Evolutionary conservation across 2,888 invertebrate species (phyloP).

Genomic region (Cerastis leucographa): DNA sequence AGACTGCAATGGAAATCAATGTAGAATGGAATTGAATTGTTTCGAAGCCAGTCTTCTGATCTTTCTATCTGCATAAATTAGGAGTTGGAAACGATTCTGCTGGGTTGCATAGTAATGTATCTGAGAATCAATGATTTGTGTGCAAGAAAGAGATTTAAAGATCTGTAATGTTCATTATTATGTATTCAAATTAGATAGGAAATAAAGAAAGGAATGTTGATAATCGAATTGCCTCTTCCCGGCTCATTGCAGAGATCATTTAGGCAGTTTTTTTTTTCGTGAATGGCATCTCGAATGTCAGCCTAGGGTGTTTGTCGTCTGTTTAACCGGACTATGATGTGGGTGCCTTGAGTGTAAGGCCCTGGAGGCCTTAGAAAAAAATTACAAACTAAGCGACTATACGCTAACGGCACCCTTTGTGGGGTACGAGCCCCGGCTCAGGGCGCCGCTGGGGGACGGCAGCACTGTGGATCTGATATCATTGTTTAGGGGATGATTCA

Average conservation of each 20-base stretch:
- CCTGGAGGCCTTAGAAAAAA: too few relatives aligned
- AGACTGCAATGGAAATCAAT: slow-evolving; percentile 45
- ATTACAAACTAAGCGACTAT: too few relatives aligned
- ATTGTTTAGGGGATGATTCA: too few relatives aligned
- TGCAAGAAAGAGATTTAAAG: background rate
- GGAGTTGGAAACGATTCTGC: slow-evolving; percentile 20
- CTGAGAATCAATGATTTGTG: slow-evolving; percentile 20
- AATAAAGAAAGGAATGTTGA: background rate
- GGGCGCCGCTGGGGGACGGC: too few relatives aligned
- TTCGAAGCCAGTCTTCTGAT: slow-evolving; percentile 50
- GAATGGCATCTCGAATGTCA: too few relatives aligned
- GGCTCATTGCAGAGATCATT: background rate
- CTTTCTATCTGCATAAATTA: slow-evolving; percentile 64
- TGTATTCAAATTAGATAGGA: slow-evolving; percentile 1
- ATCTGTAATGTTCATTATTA: background rate
- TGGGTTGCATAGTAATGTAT: slow-evolving; percentile 21
- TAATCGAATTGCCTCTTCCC: background rate
- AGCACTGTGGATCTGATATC: too few relatives aligned
- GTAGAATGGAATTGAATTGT: slow-evolving; percentile 55
- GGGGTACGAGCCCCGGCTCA: too few relatives aligned
- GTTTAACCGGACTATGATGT: too few relatives aligned
- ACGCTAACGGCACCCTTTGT: too few relatives aligned
- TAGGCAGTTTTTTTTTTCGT: too few relatives aligned
- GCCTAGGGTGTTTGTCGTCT: too few relatives aligned
- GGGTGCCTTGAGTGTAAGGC: too few relatives aligned